phyloP scores from a whole-genome alignment of 2,113 vertebrate species.

The Cyrtonyx montezumae region DNA sequence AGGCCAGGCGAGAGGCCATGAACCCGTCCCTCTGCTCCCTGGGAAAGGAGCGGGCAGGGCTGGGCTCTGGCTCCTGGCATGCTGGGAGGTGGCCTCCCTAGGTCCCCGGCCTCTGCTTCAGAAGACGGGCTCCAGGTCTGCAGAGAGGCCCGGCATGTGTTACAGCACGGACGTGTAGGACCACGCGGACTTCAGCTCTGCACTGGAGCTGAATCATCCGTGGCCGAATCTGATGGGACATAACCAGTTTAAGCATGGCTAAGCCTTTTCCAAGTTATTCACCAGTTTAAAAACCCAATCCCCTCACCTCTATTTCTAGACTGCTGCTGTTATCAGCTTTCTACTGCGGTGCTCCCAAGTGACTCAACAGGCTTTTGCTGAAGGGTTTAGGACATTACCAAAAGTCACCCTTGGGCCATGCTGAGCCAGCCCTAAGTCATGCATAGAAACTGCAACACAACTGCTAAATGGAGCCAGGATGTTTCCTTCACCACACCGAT shows the following conservation, averaged over 20 bases:
- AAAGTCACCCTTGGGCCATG: neutral
- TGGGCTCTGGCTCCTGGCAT: neutral
- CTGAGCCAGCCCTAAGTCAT: neutral
- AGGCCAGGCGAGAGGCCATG: neutral
- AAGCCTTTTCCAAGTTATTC: slow-evolving; percentile 47
- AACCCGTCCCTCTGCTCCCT: neutral
- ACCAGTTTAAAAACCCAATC: slow-evolving; percentile 56
- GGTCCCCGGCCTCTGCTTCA: accelerated
- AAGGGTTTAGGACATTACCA: slow-evolving; percentile 21
- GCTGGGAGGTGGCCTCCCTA: neutral
- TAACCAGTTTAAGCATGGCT: slow-evolving; percentile 56
- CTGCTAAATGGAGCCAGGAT: neutral
- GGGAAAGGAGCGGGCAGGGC: neutral
- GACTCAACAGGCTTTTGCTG: slow-evolving; percentile 37
- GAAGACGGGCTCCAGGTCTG: neutral
- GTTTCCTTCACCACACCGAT: neutral
- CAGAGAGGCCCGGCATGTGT: neutral
- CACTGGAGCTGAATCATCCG: slow-evolving; percentile 18
- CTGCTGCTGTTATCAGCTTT: slow-evolving; percentile 27
- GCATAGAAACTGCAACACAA: accelerated
- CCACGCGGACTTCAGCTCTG: neutral
- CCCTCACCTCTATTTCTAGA: slow-evolving; percentile 53
- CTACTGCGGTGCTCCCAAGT: slow-evolving; percentile 17
- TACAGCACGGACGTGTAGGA: neutral
- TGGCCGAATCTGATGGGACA: slow-evolving; percentile 1